Evolutionary conservation across 2,888 invertebrate species (phyloP).

Genomic region (Pammene fasciana): DNA sequence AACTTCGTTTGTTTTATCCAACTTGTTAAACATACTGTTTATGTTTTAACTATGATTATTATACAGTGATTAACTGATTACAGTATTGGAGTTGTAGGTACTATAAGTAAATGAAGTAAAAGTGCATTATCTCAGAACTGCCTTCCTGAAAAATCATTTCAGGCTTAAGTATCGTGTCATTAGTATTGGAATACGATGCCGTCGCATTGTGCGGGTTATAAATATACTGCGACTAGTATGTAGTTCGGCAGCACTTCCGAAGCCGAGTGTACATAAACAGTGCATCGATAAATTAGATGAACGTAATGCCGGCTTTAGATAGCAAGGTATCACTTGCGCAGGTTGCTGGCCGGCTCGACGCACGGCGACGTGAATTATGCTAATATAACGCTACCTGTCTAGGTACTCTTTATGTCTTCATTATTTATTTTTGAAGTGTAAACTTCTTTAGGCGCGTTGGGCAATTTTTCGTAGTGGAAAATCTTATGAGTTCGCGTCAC

Average conservation of each 20-base stretch:
- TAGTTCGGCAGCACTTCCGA: background rate
- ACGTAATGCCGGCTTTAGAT: constrained; percentile 26
- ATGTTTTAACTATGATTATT: too few species aligned
- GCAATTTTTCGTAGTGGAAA: too few species aligned
- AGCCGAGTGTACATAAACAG: constrained; percentile 5
- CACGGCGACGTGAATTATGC: background rate
- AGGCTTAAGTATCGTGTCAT: background rate
- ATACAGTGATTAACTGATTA: too few species aligned
- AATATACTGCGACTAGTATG: background rate
- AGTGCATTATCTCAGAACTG: background rate
- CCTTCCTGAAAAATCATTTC: background rate
- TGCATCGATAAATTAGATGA: constrained; percentile 17
- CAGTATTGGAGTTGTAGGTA: too few species aligned
- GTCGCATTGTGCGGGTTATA: too few species aligned
- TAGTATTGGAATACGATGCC: background rate
- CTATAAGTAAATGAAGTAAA: too few species aligned
- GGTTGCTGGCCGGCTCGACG: background rate
- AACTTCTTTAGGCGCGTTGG: too few species aligned
- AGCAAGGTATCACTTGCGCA: constrained; percentile 26
- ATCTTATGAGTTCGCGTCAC: too few species aligned
- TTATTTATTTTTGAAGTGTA: too few species aligned
- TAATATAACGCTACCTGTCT: background rate
- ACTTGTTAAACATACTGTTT: too few species aligned
- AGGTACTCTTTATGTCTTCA: too few species aligned
- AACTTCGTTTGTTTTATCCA: too few species aligned